Evolutionary conservation across 2,797 vertebrate species (phyloP), one percentile per base, ranked within the genome.

Genomic region (Hydrophis major): DNA sequence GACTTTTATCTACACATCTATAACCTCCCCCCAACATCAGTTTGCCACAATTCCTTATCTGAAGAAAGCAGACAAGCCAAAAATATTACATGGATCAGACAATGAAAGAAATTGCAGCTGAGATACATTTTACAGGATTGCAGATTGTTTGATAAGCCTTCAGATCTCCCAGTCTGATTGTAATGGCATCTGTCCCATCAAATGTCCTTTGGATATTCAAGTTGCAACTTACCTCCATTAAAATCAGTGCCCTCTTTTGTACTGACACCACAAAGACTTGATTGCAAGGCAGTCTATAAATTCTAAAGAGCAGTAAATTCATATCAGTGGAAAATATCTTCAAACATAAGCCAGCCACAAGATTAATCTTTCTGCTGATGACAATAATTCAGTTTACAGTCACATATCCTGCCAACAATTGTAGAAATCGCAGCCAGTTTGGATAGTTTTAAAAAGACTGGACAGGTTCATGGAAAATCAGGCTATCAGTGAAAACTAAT

Each of bases 301-400:
- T 74, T 69, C 86, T 88, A 63, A 92, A 88, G n/a, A 88, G 55
- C 14, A 57, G 20, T 86, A 91, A 87, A 86, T 88, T 66, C 50
- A 56, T 42, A 92, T 92, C 86, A 69, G 60, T 42, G 59, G 60
- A 63, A 91, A 91, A 83, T 47, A 91, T 91, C 47, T 53, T 56
- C 32, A 42, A 66, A 87, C 13, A 16, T 1, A 53, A 66, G 42
- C n/a, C 50, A 87, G 8, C 47, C 60, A 37, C n/a, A 55, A 63
- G 47, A 91, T 32, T 28, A 63, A 60, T 37, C 83, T 16, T 91
- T 32, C 60, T 92, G n/a, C 50, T 92, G 86, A 88, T 88, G n/a
- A 47, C 37, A 37, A 16, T 16, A 92, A 88, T 47, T 83, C 42
- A 83, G 20, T 47, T 83, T 22, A 12, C 20, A 47, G 74, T 47